phyloP scores from a whole-genome alignment of 2,888 invertebrate genomes.

The Lathronympha strigana region DNA sequence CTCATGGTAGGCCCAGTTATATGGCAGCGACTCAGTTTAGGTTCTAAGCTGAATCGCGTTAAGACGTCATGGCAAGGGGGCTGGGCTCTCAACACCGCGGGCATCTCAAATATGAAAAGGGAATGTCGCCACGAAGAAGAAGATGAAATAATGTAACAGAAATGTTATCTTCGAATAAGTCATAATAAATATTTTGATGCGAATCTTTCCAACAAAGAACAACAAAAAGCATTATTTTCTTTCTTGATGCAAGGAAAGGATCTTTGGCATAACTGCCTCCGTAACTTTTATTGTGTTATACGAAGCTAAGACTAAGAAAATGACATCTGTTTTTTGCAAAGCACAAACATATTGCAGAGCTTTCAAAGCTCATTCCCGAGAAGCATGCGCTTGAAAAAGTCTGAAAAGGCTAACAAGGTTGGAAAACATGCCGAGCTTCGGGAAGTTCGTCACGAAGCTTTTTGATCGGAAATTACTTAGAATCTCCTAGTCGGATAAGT shows the following conservation, averaged over 20 bases:
- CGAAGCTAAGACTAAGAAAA: conserved; percentile 5
- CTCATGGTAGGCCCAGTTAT: too few relatives aligned
- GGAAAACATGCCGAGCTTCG: conserved; percentile 10
- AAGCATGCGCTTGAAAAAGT: conserved; percentile 14
- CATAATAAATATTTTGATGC: not conserved
- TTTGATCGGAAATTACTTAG: conserved; percentile 22
- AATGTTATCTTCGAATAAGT: too few relatives aligned
- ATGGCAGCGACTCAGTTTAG: too few relatives aligned
- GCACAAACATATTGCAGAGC: conserved; percentile 14
- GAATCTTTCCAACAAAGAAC: not conserved
- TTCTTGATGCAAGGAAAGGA: not conserved
- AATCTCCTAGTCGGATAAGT: conserved; percentile 4
- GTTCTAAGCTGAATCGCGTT: too few relatives aligned
- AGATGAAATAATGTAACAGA: too few relatives aligned
- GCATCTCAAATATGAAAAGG: too few relatives aligned
- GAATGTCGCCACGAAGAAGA: too few relatives aligned
- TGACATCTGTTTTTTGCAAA: conserved; percentile 1
- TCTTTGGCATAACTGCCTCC: not conserved
- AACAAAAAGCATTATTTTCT: not conserved
- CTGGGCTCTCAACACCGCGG: too few relatives aligned
- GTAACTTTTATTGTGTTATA: not conserved
- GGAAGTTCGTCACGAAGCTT: conserved; percentile 14
- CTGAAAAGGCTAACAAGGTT: conserved; percentile 25
- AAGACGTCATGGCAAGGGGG: too few relatives aligned
- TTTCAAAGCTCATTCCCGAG: conserved; percentile 22